Percentiles rank a stretch among this genome's conserved stretches.
These are phyloP conservation scores for Caerostris darwini DNA, from an alignment of 1,140 invertebrate genomes.

Conservation along the genomic window DNA sequence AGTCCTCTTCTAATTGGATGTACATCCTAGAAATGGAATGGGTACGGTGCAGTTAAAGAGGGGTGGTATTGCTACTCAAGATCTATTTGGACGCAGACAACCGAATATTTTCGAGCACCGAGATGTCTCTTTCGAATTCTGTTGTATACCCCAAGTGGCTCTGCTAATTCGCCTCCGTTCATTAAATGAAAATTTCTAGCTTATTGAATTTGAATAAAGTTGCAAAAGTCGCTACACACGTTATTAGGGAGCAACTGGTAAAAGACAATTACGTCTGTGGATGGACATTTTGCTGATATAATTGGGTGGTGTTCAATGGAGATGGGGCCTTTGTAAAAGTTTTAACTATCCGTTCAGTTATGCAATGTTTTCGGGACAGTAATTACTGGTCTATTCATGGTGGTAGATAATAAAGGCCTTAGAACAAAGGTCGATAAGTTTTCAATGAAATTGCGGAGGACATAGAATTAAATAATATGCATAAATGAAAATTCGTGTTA, in stretches of 20 bases:
- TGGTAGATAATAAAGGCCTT: no score
- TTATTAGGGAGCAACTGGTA: not conserved
- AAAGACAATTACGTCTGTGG: no score
- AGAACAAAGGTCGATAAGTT: no score
- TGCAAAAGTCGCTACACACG: not conserved
- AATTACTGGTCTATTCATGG: not conserved
- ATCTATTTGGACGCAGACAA: not conserved
- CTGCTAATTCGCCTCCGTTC: not conserved
- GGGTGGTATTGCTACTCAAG: not conserved
- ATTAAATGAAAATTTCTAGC: slow-evolving; percentile 13
- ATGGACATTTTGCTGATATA: not conserved
- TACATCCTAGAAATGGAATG: slow-evolving; percentile 25
- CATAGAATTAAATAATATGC: no score
- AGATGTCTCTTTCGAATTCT: not conserved
- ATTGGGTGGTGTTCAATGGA: not conserved
- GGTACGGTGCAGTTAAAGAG: not conserved
- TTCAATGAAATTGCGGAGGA: no score
- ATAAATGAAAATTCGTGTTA: no score
- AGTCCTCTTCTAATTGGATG: slow-evolving; percentile 4
- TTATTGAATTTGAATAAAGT: slow-evolving; percentile 13
- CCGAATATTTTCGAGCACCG: not conserved
- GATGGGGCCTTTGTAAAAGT: not conserved
- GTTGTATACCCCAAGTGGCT: not conserved
- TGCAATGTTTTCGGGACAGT: not conserved
- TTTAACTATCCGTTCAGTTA: not conserved